Base-by-base conservation (phyloP, 2,113 vertebrate species). In the Leptobrachium leishanense region DNA sequence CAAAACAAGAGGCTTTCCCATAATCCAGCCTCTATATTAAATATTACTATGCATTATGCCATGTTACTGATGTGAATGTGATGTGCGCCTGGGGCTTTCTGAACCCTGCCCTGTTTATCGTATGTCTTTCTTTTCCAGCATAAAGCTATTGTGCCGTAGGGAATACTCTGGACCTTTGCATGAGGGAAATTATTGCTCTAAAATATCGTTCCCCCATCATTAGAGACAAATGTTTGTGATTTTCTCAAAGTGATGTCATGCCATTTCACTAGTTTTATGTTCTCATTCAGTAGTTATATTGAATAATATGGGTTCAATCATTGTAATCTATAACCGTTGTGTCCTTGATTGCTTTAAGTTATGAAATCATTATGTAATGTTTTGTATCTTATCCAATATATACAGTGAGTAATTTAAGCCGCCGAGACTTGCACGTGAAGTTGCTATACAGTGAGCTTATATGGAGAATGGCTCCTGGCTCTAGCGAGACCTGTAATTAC, bases 141-240 rank as follows among this genome's bases (percentile, higher is more conserved):
- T 43, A 72, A 77, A 43, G 15, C 68, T 64, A 43, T 59, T 50
- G 9, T 64, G 40, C 76, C 41, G 44, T 15, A 77, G 76, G 59
- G 76, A 79, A 72, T 72, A 53, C 59, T 20, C 31, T 65, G 59
- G 59, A 72, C 13, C 68, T 72, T 71, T 79, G 76, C 76, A 39
- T 79, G 76, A 77, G 76, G 69, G 57, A 64, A 65, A 72, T 31
- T 54, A 72, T 64, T 72, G 43, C 76, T 65, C 68, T 79, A 39
- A 72, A 79, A 79, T 79, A 72, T 79, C 50, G 39, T 72, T 79
- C 39, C 68, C 39, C 39, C 20, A 50, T 20, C 13, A 71, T 64
- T 59, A 54, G 31, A 54, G 62, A 72, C 77, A 73, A 72, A 79
- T 79, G 77, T 54, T 79, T 73, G 70, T 79, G 77, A 79, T 79